Conservation (phyloP, 2,113 vertebrate species). For the Australoheros scitulus region DNA sequence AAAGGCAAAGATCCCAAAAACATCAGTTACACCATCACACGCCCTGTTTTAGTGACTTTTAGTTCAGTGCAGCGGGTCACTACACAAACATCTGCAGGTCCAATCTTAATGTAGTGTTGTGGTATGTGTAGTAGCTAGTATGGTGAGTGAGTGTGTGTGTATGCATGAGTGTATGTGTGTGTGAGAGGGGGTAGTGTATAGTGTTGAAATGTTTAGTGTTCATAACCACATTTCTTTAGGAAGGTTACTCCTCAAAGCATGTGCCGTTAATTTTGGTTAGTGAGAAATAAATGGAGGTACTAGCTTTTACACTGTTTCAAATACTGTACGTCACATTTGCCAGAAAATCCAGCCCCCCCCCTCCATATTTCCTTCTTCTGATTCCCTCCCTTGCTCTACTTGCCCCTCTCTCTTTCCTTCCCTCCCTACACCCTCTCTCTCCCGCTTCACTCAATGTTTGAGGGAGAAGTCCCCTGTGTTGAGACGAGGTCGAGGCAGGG, state of each 20-base stretch:
- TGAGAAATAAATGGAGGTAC: conserved; percentile 63
- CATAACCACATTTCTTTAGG: conserved; percentile 31
- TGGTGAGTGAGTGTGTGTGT: not conserved
- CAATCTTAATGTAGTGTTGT: conserved; percentile 47
- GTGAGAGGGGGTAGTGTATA: not conserved
- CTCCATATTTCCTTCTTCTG: not conserved
- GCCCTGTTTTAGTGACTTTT: conserved; percentile 19
- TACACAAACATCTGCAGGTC: conserved; percentile 8
- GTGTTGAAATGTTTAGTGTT: conserved; percentile 63
- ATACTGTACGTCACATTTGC: conserved; percentile 36
- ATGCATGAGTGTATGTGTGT: not conserved
- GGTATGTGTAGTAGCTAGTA: conserved; percentile 12
- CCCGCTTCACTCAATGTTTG: conserved; percentile 75
- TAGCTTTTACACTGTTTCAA: conserved; percentile 49
- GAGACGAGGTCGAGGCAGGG: conserved; percentile 89
- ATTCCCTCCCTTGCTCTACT: too few relatives aligned
- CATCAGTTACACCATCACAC: not conserved
- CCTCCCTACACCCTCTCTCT: not conserved
- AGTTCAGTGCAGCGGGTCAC: conserved; percentile 19
- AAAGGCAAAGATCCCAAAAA: not conserved
- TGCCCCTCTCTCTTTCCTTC: not conserved
- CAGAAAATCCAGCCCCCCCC: not conserved
- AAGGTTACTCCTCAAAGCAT: conserved; percentile 45
- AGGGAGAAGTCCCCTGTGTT: conserved; percentile 92
- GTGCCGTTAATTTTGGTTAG: conserved; percentile 63